Conservation (phyloP, 2,888 invertebrate genomes). For the Timema cristinae region DNA sequence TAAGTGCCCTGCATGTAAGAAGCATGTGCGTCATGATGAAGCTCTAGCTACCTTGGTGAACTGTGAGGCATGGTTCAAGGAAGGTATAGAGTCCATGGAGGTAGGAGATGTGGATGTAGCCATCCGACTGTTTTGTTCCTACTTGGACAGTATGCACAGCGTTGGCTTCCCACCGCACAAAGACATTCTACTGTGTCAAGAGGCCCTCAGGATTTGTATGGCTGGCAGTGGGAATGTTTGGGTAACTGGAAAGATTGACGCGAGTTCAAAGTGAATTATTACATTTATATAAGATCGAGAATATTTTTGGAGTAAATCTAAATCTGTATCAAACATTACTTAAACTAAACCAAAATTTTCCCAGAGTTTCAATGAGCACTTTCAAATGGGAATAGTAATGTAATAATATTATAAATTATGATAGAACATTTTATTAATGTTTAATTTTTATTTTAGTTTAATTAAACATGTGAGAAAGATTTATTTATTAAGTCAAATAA, state of each 20-base stretch:
- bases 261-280: not conserved
- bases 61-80: conserved; percentile 31
- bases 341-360: no score
- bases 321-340: not conserved
- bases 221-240: conserved; percentile 53
- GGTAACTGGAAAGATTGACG: conserved; percentile 8
- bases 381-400: no score
- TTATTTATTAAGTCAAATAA: no score
- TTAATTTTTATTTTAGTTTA: no score
- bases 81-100: conserved; percentile 48
- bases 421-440: no score
- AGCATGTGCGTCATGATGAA: conserved; percentile 17
- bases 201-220: conserved; percentile 62
- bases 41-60: conserved; percentile 33
- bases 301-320: not conserved
- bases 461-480: no score
- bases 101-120: conserved; percentile 54
- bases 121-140: conserved; percentile 51
- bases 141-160: conserved; percentile 32
- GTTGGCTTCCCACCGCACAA: conserved; percentile 55
- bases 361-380: no score
- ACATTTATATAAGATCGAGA: not conserved
- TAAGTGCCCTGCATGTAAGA: conserved; percentile 22
- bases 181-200: conserved; percentile 66
- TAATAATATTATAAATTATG: no score